A percentile compares a stretch with the other conserved stretches of the same genome.
phyloP scores from a whole-genome alignment of 2,888 invertebrate genomes.

The Hymenopus coronatus region DNA sequence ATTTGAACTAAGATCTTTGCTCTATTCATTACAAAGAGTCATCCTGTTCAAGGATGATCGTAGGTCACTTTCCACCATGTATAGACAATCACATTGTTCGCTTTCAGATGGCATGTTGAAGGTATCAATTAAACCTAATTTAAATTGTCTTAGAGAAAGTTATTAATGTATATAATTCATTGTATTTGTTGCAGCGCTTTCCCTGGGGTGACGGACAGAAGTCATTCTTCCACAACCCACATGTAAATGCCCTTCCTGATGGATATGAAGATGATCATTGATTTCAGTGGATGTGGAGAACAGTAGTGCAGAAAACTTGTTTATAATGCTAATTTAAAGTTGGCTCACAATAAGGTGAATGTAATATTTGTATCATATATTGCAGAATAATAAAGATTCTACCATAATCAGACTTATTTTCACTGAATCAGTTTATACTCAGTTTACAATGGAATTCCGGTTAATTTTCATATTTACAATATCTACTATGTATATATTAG shows the following conservation, averaged over 20 bases:
- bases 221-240: slow-evolving; percentile 83
- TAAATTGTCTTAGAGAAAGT: too few species aligned
- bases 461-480: too few species aligned
- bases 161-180: background rate
- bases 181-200: slow-evolving; percentile 62
- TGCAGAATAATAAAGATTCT: background rate
- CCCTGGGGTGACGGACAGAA: slow-evolving; percentile 93
- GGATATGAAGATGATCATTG: slow-evolving; percentile 66
- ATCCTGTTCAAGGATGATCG: too few species aligned
- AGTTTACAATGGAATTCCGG: too few species aligned
- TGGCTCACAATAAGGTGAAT: background rate
- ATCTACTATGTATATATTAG: too few species aligned
- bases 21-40: too few species aligned
- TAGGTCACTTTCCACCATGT: too few species aligned
- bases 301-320: background rate
- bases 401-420: background rate
- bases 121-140: too few species aligned
- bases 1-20: too few species aligned
- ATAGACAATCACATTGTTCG: too few species aligned
- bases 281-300: background rate
- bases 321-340: background rate
- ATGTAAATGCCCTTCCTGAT: slow-evolving; percentile 71
- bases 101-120: too few species aligned
- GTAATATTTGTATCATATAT: background rate
- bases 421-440: background rate